A percentile compares a stretch with the other conserved stretches of the same genome.
Conservation (phyloP, 2,113 vertebrate genomes). For the Tachuris rubrigastra region DNA sequence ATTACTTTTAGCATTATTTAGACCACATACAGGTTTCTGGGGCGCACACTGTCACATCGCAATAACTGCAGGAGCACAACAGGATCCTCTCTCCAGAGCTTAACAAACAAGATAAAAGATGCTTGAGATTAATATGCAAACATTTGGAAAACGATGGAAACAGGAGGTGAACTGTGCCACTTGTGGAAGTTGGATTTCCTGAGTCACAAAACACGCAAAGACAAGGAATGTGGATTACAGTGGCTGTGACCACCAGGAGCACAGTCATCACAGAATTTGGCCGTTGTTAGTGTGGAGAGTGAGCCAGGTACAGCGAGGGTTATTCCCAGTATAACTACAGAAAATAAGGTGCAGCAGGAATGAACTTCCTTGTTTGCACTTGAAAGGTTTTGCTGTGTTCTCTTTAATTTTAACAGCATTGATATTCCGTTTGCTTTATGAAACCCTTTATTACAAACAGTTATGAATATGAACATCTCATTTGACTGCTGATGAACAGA, state of each 20-base stretch:
- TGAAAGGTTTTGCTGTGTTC: slow-evolving; percentile 52
- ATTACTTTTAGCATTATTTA: background rate
- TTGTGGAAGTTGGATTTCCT: background rate
- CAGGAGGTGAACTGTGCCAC: background rate
- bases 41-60: background rate
- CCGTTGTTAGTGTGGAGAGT: background rate
- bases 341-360: slow-evolving; percentile 46
- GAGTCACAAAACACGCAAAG: background rate
- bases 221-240: background rate
- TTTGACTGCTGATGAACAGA: slow-evolving; percentile 84
- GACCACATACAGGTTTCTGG: background rate
- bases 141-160: background rate
- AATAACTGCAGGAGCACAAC: background rate
- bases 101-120: slow-evolving; percentile 52
- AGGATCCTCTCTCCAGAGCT: slow-evolving; percentile 16
- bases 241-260: background rate
- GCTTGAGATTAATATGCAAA: slow-evolving; percentile 28
- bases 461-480: slow-evolving; percentile 84
- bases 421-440: slow-evolving; percentile 79
- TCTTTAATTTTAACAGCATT: slow-evolving; percentile 75
- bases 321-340: background rate
- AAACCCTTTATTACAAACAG: slow-evolving; percentile 80
- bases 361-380: slow-evolving; percentile 63
- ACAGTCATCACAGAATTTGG: background rate
- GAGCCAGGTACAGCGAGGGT: background rate